A percentile compares a stretch with the other conserved stretches of the same genome.
phyloP scores from a whole-genome alignment of 2,113 vertebrate species.

The Cyrtonyx montezumae region DNA sequence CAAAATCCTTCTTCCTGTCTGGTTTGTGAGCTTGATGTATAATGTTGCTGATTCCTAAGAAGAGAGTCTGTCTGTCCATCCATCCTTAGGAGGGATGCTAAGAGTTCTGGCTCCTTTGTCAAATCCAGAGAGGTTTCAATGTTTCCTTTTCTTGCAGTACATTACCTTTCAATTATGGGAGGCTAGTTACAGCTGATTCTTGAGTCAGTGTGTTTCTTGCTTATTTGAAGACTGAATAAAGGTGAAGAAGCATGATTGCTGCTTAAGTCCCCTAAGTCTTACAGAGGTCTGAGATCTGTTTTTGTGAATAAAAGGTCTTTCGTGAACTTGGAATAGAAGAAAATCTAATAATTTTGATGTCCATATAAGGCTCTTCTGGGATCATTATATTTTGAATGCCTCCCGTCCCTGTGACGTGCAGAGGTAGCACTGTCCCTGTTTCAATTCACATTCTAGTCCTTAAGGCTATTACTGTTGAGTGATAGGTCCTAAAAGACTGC shows the following conservation, averaged over 20 bases:
- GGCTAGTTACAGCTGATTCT: neutral
- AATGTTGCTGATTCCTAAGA: neutral
- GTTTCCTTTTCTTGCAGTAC: neutral
- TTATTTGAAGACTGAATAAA: neutral
- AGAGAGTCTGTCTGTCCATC: neutral
- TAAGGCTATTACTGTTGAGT: neutral
- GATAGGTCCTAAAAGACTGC: neutral
- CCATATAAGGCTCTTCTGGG: neutral
- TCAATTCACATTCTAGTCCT: neutral
- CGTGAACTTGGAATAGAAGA: neutral
- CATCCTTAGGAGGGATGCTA: neutral
- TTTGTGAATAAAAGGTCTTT: neutral
- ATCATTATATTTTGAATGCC: neutral
- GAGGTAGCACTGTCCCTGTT: neutral
- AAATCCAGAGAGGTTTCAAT: neutral
- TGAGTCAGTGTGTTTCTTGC: neutral
- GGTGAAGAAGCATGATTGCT: neutral
- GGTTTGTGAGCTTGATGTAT: neutral
- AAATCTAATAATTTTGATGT: neutral
- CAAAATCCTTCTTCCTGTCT: neutral
- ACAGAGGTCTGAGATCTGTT: neutral
- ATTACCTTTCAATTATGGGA: neutral
- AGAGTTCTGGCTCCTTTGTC: neutral
- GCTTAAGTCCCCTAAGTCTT: neutral
- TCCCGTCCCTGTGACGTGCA: neutral